Conservation (phyloP, 1,140 invertebrate genomes). For the Zaprionus inermis region DNA sequence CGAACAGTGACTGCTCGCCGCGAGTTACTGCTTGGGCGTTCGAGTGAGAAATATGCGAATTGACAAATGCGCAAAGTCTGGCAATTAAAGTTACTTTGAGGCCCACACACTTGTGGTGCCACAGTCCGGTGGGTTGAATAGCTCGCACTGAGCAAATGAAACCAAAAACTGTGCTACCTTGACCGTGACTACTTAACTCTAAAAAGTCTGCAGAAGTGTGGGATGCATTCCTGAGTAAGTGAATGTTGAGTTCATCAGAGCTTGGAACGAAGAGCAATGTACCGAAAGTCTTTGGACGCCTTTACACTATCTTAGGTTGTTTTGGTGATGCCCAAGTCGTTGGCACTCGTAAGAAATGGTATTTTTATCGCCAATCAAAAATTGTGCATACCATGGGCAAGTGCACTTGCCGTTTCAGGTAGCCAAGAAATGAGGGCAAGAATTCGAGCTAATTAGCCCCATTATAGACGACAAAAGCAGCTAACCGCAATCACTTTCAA, state of each 20-base stretch:
- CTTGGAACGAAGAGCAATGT: conserved; percentile 15
- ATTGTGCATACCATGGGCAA: neutral
- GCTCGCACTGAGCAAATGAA: conserved; percentile 9
- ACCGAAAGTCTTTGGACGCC: conserved; percentile 4
- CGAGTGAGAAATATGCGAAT: conserved; percentile 5
- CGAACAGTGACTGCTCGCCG: conserved; percentile 6
- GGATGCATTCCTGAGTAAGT: conserved; percentile 2
- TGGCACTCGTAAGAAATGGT: neutral
- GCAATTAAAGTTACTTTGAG: conserved; percentile 12
- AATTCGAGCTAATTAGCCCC: conserved; percentile 12
- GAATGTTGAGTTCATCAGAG: conserved; percentile 12
- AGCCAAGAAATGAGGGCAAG: neutral
- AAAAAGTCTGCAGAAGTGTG: neutral
- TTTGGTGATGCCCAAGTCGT: neutral
- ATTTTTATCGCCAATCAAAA: neutral
- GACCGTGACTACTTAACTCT: conserved; percentile 35
- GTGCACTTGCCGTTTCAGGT: neutral
- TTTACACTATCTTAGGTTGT: neutral
- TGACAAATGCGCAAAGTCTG: conserved; percentile 8
- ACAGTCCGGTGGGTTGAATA: conserved; percentile 2
- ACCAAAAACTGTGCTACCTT: conserved; percentile 28
- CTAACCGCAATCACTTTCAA: neutral
- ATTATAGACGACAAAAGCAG: neutral
- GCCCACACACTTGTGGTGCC: conserved; percentile 19
- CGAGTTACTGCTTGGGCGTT: conserved; percentile 22